phyloP scores from a whole-genome alignment of 2,113 vertebrate genomes.

The Chloroceryle aenea region DNA sequence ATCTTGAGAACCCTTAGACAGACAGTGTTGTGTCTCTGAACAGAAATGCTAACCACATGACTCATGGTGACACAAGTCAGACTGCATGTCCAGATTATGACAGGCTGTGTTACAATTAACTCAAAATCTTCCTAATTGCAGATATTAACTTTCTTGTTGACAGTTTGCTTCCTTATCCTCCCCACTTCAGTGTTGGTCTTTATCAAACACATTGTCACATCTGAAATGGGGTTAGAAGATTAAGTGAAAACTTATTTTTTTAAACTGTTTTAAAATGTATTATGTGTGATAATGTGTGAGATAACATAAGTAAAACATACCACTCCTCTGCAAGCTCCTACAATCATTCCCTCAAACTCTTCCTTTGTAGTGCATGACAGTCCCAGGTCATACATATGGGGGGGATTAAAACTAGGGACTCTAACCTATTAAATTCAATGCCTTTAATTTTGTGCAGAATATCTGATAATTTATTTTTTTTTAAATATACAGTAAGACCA shows the following conservation, averaged over 20 bases:
- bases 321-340: background rate
- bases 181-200: rapidly evolving
- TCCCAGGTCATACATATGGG: background rate
- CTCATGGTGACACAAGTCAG: background rate
- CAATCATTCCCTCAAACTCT: background rate
- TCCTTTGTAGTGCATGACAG: background rate
- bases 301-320: background rate
- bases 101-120: background rate
- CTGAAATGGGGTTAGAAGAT: background rate
- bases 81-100: background rate
- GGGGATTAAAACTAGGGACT: background rate
- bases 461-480: background rate
- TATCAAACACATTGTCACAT: background rate
- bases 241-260: background rate
- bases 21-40: background rate
- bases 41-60: background rate
- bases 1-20: background rate
- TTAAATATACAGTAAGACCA: rapidly evolving
- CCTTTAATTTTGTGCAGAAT: background rate
- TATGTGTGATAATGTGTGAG: background rate
- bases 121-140: background rate
- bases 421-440: background rate
- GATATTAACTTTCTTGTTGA: background rate
- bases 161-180: background rate
- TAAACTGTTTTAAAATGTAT: background rate